A percentile compares a stretch with the other conserved stretches of the same genome.
phyloP scores from a whole-genome alignment of 2,113 vertebrate genomes.

The Megatriorchis doriae region DNA sequence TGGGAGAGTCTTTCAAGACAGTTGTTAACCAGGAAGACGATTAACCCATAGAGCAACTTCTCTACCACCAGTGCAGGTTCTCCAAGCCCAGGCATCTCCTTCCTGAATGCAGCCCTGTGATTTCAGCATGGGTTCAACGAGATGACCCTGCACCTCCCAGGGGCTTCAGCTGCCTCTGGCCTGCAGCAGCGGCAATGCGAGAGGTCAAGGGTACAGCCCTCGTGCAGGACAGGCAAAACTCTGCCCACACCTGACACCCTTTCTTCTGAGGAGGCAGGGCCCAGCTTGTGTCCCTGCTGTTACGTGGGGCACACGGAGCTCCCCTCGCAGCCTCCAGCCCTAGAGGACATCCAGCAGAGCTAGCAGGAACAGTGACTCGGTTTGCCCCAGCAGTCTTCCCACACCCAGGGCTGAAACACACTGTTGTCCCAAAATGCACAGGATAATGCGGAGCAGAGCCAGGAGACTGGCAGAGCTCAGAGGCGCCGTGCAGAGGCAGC shows the following conservation, averaged over 20 bases:
- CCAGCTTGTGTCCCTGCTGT: not conserved
- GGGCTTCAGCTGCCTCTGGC: not conserved
- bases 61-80: not conserved
- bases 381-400: not conserved
- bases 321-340: not conserved
- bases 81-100: not conserved
- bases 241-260: not conserved
- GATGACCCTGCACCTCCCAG: not conserved
- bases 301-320: accelerated
- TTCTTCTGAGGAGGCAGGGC: not conserved
- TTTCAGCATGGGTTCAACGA: accelerated
- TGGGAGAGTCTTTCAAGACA: not conserved
- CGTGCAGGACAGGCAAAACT: not conserved
- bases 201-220: not conserved
- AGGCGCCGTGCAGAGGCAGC: not conserved
- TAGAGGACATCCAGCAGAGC: not conserved
- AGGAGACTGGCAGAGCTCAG: not conserved
- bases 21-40: not conserved
- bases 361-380: not conserved
- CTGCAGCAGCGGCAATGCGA: not conserved
- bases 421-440: not conserved
- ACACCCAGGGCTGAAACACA: not conserved
- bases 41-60: not conserved
- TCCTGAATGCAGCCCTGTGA: not conserved
- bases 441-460: not conserved